phyloP scores from a whole-genome alignment of 2,797 vertebrate genomes.

The Ataeniobius toweri region DNA sequence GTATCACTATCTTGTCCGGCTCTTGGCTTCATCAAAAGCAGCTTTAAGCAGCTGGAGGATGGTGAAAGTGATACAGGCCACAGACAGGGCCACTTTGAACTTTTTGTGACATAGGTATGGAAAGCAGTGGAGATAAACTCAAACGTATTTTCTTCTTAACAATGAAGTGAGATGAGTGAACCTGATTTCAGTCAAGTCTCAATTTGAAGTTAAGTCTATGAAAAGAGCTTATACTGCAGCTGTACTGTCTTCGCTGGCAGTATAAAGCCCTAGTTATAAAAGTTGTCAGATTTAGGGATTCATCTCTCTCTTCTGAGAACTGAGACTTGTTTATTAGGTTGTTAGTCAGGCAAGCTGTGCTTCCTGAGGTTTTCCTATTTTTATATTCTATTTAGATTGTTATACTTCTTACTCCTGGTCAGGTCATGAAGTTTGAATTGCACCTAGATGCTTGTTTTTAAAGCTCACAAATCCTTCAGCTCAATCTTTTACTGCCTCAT shows the following conservation, averaged over 20 bases:
- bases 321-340: slow-evolving; percentile 1
- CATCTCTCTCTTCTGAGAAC: neutral
- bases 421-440: neutral
- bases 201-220: neutral
- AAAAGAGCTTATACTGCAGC: neutral
- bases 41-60: slow-evolving; percentile 23
- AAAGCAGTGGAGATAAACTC: neutral
- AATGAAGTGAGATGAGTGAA: neutral
- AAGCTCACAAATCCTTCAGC: neutral
- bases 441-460: neutral
- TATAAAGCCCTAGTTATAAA: neutral
- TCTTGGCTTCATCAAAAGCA: slow-evolving; percentile 24
- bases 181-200: neutral
- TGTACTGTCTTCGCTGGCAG: neutral
- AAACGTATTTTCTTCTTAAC: neutral
- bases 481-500: neutral
- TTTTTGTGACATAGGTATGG: neutral
- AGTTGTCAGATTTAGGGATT: slow-evolving; percentile 4
- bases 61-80: neutral
- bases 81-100: neutral
- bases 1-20: slow-evolving; percentile 7
- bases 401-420: neutral
- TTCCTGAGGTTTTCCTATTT: neutral
- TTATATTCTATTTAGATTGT: neutral
- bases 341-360: slow-evolving; percentile 1